Base-by-base conservation (phyloP, 2,888 invertebrate genomes). In the Meliscaeva auricollis region DNA sequence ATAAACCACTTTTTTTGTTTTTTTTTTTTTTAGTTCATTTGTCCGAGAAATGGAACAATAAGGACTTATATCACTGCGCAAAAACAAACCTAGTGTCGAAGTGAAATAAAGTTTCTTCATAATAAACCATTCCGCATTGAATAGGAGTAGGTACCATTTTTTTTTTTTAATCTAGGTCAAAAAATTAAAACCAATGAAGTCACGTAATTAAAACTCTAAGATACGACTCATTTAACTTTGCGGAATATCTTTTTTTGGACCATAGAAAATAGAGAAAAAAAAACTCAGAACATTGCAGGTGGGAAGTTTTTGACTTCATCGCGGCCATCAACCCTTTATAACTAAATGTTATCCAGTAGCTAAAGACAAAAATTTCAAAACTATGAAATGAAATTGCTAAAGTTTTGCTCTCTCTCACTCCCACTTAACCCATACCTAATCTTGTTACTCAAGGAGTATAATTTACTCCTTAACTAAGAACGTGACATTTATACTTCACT, bases 401-500 rank as follows among this genome's bases (percentile, higher is more conserved):
- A 85, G 81, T 85, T 85, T 85, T 80, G 62, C 60, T 30, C 11
- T 6, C 13, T 38, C 9, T 38, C n/a, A 2, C 44, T 11, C 13
- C 64, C 77, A 76, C 74, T 50, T 41, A 66, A 11, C 15, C 13
- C 6, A 62, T 50, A 13, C 41, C 44, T n/a, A n/a, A n/a, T n/a
- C 30, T 32, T 17, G 17, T 3, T 11, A 38, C 13, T 38, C 38
- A 32, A 38, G 9, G 20, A 20, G 20, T 5, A 32, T 20, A n/a
- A n/a, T n/a, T n/a, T n/a, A n/a, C n/a, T 41, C 6, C 44, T 15
- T 44, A n/a, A 22, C 5, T 30, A 60, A 85, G 80, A 76, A 85
- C 85, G 85, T 85, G 85, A 85, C 81, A 81, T 81, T 81, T 72
- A 77, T 81, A 81, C 85, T 77, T 85, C 85, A 85, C 50, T 68